Evolutionary conservation across 2,797 vertebrate species (phyloP).

Genomic region (Phoebastria nigripes): DNA sequence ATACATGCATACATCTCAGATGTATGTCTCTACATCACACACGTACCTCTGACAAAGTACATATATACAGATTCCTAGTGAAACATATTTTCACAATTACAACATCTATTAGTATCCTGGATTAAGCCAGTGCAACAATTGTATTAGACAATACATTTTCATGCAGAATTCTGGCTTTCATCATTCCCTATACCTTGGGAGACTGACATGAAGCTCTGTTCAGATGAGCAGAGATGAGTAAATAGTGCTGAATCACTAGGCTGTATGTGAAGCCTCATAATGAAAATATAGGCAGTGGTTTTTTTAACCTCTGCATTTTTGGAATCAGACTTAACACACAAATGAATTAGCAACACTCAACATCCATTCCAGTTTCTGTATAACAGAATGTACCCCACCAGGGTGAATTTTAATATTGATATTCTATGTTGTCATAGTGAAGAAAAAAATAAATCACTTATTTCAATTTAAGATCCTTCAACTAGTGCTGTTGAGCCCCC

Average conservation of each 20-base stretch:
- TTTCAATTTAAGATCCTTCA: background rate
- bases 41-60: background rate
- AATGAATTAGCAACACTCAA: background rate
- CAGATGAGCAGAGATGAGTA: background rate
- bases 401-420: background rate
- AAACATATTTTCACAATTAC: background rate
- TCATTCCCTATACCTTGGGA: background rate
- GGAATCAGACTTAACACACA: background rate
- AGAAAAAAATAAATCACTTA: background rate
- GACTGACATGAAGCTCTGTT: background rate
- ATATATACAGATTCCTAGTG: background rate
- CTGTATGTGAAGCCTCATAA: background rate
- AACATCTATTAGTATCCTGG: background rate
- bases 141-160: background rate
- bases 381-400: background rate
- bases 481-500: background rate
- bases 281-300: background rate
- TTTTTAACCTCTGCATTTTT: background rate
- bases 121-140: background rate
- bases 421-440: background rate
- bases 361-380: background rate
- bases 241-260: background rate
- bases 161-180: background rate
- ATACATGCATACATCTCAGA: background rate
- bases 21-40: background rate